Evolutionary conservation across 2,888 invertebrate species (phyloP).

Genomic region (Isoperla grammatica): DNA sequence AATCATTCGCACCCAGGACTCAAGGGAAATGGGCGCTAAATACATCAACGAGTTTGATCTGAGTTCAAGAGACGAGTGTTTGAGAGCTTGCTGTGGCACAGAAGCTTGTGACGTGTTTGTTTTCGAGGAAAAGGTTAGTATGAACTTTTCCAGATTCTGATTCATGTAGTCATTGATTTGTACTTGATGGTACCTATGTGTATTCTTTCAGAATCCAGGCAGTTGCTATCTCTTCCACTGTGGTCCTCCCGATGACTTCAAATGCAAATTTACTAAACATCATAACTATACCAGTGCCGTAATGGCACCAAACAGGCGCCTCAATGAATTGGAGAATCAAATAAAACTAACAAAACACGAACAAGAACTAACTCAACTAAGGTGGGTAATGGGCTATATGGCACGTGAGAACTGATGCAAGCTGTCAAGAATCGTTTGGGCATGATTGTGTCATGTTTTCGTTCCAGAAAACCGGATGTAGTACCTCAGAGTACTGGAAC

Average conservation of each 20-base stretch:
- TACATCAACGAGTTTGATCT: conserved; percentile 82
- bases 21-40: conserved; percentile 80
- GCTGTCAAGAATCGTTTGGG: not conserved
- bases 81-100: conserved; percentile 82
- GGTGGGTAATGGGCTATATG: conserved; percentile 45
- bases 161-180: not conserved
- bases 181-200: not conserved
- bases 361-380: conserved; percentile 61
- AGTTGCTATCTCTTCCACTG: conserved; percentile 90
- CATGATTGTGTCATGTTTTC: not conserved
- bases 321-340: conserved; percentile 64
- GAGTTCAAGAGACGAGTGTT: conserved; percentile 73
- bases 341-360: conserved; percentile 68
- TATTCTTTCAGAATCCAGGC: conserved; percentile 61
- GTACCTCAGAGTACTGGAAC: conserved; percentile 8
- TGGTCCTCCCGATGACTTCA: conserved; percentile 83
- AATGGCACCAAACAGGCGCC: conserved; percentile 57
- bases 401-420: not conserved
- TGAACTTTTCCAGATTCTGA: not conserved
- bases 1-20: conserved; percentile 87
- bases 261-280: conserved; percentile 87
- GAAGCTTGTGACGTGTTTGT: conserved; percentile 85
- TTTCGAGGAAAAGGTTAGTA: conserved; percentile 79
- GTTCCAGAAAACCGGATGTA: conserved; percentile 18
- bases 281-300: conserved; percentile 84